phyloP scores from a whole-genome alignment of 2,888 invertebrate species.

The Neoascia interrupta region DNA sequence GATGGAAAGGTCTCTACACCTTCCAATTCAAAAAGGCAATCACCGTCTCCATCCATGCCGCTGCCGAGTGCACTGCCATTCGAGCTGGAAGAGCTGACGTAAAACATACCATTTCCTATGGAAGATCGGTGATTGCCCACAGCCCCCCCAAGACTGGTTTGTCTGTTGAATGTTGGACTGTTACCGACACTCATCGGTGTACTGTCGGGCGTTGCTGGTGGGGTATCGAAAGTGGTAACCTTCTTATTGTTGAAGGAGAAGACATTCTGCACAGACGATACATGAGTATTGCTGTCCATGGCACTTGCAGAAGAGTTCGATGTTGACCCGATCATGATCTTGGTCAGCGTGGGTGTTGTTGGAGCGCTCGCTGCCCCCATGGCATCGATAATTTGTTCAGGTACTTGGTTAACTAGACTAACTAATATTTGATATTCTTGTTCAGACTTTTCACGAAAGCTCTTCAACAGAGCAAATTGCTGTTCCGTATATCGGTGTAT shows the following conservation, averaged over 20 bases:
- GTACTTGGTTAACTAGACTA: conserved; percentile 79
- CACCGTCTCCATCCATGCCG: conserved; percentile 81
- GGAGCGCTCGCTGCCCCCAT: conserved; percentile 72
- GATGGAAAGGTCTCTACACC: conserved; percentile 79
- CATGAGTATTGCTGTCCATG: conserved; percentile 64
- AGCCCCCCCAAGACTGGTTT: conserved; percentile 60
- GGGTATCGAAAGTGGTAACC: conserved; percentile 79
- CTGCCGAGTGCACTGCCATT: conserved; percentile 80
- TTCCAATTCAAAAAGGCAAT: conserved; percentile 89
- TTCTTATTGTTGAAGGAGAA: conserved; percentile 72
- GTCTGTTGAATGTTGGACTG: conserved; percentile 79
- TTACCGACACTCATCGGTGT: conserved; percentile 80
- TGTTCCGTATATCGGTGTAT: conserved; percentile 88
- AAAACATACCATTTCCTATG: conserved; percentile 42
- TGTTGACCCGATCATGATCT: conserved; percentile 30
- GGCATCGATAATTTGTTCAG: conserved; percentile 75
- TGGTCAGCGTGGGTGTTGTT: conserved; percentile 74
- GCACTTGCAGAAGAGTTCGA: conserved; percentile 67
- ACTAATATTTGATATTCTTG: conserved; percentile 86
- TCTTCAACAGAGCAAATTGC: conserved; percentile 87
- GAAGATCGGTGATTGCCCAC: conserved; percentile 21
- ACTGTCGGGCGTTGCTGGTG: conserved; percentile 79
- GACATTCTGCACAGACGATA: conserved; percentile 40
- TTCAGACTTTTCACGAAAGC: conserved; percentile 86
- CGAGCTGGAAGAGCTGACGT: conserved; percentile 37